A percentile compares a stretch with the other conserved stretches of the same genome.
Conservation (phyloP, 2,888 invertebrate species). For the Hirtodrosophila cameraria region DNA sequence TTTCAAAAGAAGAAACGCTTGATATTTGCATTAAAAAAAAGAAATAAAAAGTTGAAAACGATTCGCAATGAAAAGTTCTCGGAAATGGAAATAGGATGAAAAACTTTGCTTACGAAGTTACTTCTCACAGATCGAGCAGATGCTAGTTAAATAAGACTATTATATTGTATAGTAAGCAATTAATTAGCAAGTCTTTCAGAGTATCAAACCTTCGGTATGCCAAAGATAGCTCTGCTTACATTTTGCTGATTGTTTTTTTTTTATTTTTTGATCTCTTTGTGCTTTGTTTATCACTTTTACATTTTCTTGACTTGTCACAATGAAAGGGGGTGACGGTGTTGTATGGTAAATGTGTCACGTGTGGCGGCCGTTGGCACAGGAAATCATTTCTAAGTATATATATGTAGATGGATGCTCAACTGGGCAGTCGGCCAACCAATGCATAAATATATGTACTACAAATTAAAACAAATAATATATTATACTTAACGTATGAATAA, state of each 20-base stretch:
- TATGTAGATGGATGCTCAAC: slow-evolving; percentile 18
- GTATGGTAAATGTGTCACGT: slow-evolving; percentile 44
- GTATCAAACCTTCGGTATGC: too few species aligned
- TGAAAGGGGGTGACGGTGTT: slow-evolving; percentile 9
- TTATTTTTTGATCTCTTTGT: slow-evolving; percentile 31
- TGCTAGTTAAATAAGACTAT: too few species aligned
- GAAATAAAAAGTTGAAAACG: too few species aligned
- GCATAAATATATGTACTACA: slow-evolving; percentile 6
- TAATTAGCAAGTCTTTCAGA: too few species aligned
- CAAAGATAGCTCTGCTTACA: slow-evolving; percentile 4
- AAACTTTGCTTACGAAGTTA: too few species aligned
- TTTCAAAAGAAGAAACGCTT: too few species aligned
- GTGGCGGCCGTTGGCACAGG: slow-evolving; percentile 72
- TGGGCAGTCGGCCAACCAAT: slow-evolving; percentile 61
- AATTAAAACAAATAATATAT: slow-evolving; percentile 30
- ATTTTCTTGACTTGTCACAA: slow-evolving; percentile 29
- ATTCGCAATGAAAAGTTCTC: too few species aligned
- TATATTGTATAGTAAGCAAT: too few species aligned
- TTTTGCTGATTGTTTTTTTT: slow-evolving; percentile 17
- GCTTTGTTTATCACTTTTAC: slow-evolving; percentile 52
- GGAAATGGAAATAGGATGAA: too few species aligned
- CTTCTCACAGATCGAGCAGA: too few species aligned
- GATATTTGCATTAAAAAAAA: too few species aligned
- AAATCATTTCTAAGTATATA: slow-evolving; percentile 42
- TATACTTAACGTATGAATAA: slow-evolving; percentile 12